These are phyloP conservation scores for Chlamydotis undulata DNA, from an alignment of 2,113 vertebrate genomes.

Conservation along the genomic window DNA sequence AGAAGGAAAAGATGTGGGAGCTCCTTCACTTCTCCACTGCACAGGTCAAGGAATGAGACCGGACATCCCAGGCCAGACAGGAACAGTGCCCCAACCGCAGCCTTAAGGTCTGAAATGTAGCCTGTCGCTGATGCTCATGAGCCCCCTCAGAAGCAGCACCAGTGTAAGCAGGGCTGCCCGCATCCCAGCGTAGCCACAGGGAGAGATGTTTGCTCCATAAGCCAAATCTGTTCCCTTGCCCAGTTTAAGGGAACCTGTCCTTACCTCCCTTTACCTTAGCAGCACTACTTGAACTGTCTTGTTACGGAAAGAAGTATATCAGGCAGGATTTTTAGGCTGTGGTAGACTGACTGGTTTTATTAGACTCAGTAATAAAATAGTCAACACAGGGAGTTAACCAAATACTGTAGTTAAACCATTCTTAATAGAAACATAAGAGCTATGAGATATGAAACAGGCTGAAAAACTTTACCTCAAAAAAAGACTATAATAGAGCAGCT, in stretches of 20 bases:
- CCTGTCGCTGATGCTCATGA: accelerated
- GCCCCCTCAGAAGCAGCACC: not conserved
- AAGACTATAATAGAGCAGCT: not conserved
- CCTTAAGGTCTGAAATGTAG: not conserved
- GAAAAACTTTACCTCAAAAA: not conserved
- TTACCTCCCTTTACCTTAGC: not conserved
- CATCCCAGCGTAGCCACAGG: not conserved
- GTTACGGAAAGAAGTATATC: not conserved
- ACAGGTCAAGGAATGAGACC: not conserved
- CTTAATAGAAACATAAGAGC: not conserved
- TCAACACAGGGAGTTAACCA: not conserved
- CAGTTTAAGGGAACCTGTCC: not conserved
- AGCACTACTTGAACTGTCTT: not conserved
- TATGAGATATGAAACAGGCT: not conserved
- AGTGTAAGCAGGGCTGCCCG: not conserved
- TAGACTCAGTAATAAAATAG: not conserved
- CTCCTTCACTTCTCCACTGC: not conserved
- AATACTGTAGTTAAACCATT: not conserved
- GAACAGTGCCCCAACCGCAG: not conserved
- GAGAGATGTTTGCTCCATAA: not conserved
- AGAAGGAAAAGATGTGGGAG: not conserved
- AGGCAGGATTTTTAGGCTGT: not conserved
- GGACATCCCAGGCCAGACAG: not conserved
- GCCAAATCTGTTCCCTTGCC: not conserved
- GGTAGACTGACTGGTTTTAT: not conserved